These are phyloP conservation scores for Caretta caretta DNA, from an alignment of 2,113 vertebrate species.

Conservation along the genomic window DNA sequence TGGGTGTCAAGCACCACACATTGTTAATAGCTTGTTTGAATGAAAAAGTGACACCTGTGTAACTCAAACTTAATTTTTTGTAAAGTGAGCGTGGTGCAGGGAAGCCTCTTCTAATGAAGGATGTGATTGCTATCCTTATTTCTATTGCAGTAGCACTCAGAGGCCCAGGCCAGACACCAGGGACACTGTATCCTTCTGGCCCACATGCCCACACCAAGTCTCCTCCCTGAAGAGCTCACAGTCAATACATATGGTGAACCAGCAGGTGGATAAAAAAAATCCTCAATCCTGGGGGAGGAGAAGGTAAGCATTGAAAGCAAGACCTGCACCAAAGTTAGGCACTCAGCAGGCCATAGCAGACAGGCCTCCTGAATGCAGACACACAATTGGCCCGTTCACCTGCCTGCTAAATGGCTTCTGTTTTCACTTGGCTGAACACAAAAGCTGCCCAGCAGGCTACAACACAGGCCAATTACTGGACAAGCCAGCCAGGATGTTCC, in stretches of 20 bases:
- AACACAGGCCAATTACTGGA: neutral
- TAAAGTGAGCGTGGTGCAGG: neutral
- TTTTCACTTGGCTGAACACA: neutral
- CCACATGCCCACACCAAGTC: rapidly evolving
- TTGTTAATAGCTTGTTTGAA: neutral
- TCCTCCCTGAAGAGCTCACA: rapidly evolving
- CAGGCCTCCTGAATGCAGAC: neutral
- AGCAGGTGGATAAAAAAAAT: too few species aligned
- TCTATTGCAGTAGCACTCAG: neutral
- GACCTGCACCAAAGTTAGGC: neutral
- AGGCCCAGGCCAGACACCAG: neutral
- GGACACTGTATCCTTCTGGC: neutral
- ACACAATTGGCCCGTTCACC: neutral
- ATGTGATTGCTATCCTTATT: neutral
- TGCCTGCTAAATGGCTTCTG: neutral
- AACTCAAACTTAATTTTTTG: neutral
- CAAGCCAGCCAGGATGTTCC: neutral
- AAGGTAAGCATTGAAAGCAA: neutral
- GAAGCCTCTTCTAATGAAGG: neutral
- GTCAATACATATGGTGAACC: neutral
- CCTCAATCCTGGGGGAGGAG: neutral
- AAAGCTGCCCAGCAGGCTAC: neutral
- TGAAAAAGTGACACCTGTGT: rapidly evolving
- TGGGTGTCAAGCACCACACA: neutral
- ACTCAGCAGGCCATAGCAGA: neutral